Evolutionary conservation across 2,888 invertebrate species (phyloP), one percentile per base, ranked within the genome.

Genomic region (Glaucopsyche alexis): DNA sequence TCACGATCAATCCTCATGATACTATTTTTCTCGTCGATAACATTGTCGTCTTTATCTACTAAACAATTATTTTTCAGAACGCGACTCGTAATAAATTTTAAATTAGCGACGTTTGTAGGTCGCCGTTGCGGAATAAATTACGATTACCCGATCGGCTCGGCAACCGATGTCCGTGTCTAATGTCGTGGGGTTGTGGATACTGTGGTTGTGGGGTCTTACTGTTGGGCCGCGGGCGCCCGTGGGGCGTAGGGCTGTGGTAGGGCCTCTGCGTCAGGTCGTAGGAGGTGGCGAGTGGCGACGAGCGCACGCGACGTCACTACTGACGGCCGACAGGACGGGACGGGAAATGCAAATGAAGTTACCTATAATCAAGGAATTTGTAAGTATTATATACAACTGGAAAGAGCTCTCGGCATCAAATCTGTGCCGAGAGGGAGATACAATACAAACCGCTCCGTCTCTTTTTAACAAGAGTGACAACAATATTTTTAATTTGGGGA

Each of bases 241-340:
- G 65, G 40, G 65, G 65, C 38, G 40, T 79, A 78, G 65, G 65
- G 65, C 65, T n/a, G 52, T 19, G 55, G 19, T 19, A 19, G 65
- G 14, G 9, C 16, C 19, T 16, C n/a, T n/a, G n/a, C 55, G 19
- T 16, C 52, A 3, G 19, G 11, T 9, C 65, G 64, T 79, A 78
- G 64, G 38, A 2, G 2, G 80, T 82, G 82, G 83, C 79, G 79
- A 67, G 74, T 74, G 67, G 76, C 74, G 77, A 78, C 74, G 78
- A 79, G 81, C 77, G 84, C 90, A 91, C 90, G 90, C 90, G 88
- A 91, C 88, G 88, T 86, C 88, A 84, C 79, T 77, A 75, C 79
- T 76, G 78, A 73, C 77, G 78, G n/a, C n/a, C n/a, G n/a, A n/a
- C n/a, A n/a, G n/a, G n/a, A n/a, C n/a, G n/a, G n/a, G n/a, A n/a